Evolutionary conservation across 2,113 vertebrate genomes (phyloP).

Genomic region (Falcunculus frontatus): DNA sequence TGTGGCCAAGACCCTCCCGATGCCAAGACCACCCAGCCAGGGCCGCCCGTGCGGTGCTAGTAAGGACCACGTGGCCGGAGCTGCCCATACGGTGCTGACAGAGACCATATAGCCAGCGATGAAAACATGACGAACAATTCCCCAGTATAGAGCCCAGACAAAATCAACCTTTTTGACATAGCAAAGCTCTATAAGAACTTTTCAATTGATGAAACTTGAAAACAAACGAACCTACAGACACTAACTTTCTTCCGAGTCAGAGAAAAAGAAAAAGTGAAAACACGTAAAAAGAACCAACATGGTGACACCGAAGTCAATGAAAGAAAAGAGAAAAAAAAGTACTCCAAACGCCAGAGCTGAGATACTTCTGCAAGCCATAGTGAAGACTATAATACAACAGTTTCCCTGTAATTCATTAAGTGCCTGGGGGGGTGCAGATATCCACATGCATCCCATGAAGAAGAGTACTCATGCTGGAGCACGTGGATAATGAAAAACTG

Average conservation of each 20-base stretch:
- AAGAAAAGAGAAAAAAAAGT: not conserved
- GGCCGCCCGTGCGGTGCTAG: no score
- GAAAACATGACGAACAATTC: not conserved
- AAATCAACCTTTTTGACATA: not conserved
- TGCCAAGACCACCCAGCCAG: accelerated
- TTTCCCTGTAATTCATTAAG: not conserved
- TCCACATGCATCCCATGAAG: accelerated
- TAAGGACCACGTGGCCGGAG: not conserved
- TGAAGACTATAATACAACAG: not conserved
- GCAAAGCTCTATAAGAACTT: not conserved
- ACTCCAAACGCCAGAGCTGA: not conserved
- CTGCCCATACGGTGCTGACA: accelerated
- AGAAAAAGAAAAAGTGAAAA: not conserved
- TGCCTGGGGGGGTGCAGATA: not conserved
- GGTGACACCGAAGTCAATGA: not conserved
- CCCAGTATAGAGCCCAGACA: accelerated
- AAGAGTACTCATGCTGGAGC: not conserved
- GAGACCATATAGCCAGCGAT: not conserved
- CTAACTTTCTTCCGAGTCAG: not conserved
- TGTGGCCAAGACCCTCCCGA: not conserved
- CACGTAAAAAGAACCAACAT: not conserved
- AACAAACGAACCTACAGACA: not conserved
- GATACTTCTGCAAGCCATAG: not conserved
- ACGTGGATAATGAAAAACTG: not conserved
- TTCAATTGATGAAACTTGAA: not conserved